Evolutionary conservation across 2,113 vertebrate species (phyloP).

Genomic region (Mesoclemmys tuberculata): DNA sequence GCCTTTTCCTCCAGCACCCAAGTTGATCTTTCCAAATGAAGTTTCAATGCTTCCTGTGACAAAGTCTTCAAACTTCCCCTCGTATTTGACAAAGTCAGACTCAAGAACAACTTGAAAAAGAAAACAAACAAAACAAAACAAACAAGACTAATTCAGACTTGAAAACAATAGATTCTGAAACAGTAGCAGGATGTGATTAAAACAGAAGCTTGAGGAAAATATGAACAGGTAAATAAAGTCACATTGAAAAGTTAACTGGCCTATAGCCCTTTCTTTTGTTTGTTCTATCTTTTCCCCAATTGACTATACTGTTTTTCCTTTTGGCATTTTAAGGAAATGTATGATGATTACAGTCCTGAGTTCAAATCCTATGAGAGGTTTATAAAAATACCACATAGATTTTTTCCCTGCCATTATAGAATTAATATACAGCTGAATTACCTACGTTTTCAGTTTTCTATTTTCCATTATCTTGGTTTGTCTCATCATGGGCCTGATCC

Average conservation of each 20-base stretch:
- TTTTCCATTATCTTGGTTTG: background rate
- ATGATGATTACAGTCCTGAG: background rate
- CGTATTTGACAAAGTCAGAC: conserved; percentile 89
- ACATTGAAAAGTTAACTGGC: background rate
- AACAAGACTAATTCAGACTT: background rate
- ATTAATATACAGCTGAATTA: background rate
- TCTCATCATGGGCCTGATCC: background rate
- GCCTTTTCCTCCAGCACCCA: conserved; percentile 79
- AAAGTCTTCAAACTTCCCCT: conserved; percentile 82
- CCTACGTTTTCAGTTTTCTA: background rate
- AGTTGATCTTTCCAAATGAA: conserved; percentile 65
- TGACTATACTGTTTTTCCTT: background rate
- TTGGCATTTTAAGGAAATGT: background rate
- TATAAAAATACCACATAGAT: background rate
- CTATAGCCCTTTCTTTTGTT: background rate
- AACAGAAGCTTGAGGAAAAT: conserved; percentile 1
- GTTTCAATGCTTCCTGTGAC: conserved; percentile 75
- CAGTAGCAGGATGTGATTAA: accelerated
- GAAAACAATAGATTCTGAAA: background rate
- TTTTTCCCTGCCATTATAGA: background rate
- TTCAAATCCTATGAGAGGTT: background rate
- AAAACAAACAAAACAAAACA: background rate
- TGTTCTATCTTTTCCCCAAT: background rate
- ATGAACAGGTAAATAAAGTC: background rate
- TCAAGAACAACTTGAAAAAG: conserved; percentile 82